Percentiles rank a stretch among this genome's conserved stretches.
Conservation (phyloP, 2,797 vertebrate genomes). For the Vireo griseus region DNA sequence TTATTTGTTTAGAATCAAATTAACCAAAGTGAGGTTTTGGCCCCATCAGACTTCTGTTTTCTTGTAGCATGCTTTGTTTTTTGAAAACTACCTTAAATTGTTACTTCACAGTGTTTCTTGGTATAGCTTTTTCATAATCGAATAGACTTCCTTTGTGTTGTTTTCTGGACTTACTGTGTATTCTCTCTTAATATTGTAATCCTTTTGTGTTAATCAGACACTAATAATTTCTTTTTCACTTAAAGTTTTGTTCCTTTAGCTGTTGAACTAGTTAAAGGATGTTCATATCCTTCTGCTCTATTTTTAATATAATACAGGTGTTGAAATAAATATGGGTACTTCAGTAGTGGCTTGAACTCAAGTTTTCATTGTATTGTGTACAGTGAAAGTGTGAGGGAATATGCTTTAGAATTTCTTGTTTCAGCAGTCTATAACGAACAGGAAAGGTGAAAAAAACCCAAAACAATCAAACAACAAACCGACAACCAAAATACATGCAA, state of each 20-base stretch:
- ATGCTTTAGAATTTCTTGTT: background rate
- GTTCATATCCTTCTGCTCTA: background rate
- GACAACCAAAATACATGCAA: background rate
- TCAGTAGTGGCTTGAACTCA: background rate
- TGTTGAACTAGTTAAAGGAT: background rate
- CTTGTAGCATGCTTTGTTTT: background rate
- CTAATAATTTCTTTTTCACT: background rate
- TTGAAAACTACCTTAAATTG: background rate
- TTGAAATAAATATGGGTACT: background rate
- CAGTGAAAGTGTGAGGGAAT: background rate
- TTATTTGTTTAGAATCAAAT: background rate
- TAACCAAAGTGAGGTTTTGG: background rate
- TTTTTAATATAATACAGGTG: background rate
- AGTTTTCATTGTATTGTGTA: background rate
- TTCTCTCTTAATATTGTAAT: background rate
- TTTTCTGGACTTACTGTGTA: background rate
- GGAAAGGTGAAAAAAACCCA: background rate
- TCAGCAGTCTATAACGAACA: background rate
- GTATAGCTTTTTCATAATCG: background rate
- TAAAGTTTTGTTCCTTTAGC: background rate
- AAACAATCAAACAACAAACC: accelerated
- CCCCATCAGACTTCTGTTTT: background rate
- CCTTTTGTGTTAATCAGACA: background rate
- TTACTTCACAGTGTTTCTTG: background rate
- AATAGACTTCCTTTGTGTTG: background rate